Evolutionary conservation across 2,797 vertebrate species (phyloP).

Genomic region (Morelia viridis): DNA sequence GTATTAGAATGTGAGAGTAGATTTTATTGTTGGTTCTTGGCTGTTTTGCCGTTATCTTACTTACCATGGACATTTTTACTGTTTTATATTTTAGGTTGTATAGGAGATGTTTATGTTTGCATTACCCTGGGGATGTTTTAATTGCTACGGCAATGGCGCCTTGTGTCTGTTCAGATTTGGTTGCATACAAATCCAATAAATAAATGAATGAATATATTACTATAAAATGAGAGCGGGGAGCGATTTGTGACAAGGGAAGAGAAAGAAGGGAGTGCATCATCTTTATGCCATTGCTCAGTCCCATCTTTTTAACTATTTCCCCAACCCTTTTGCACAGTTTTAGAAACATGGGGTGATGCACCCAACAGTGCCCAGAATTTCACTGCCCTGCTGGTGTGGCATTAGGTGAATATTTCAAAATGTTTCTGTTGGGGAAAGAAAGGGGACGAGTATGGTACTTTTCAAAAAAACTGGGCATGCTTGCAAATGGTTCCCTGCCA

Average conservation of each 20-base stretch:
- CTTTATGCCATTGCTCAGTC: not conserved
- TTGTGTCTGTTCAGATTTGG: not conserved
- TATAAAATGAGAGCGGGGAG: not conserved
- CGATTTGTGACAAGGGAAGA: not conserved
- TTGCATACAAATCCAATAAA: not conserved
- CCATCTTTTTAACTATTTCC: not conserved
- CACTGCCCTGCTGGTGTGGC: not conserved
- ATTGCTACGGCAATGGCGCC: not conserved
- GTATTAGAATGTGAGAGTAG: not conserved
- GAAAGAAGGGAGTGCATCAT: not conserved
- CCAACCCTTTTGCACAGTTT: not conserved
- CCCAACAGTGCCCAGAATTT: not conserved
- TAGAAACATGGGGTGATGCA: not conserved
- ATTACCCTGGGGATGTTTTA: not conserved
- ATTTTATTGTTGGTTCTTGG: not conserved
- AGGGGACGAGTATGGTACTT: not conserved
- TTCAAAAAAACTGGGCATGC: not conserved
- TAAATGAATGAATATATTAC: not conserved
- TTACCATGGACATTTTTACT: not conserved
- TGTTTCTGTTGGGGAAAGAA: not conserved
- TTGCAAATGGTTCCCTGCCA: not conserved
- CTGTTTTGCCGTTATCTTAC: not conserved
- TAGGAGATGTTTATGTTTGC: not conserved
- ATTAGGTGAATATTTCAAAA: not conserved
- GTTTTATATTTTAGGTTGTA: not conserved